Percentiles rank a stretch among this genome's conserved stretches.
Evolutionary conservation across 2,797 vertebrate genomes (phyloP).

Genomic region (Myotis myotis): DNA sequence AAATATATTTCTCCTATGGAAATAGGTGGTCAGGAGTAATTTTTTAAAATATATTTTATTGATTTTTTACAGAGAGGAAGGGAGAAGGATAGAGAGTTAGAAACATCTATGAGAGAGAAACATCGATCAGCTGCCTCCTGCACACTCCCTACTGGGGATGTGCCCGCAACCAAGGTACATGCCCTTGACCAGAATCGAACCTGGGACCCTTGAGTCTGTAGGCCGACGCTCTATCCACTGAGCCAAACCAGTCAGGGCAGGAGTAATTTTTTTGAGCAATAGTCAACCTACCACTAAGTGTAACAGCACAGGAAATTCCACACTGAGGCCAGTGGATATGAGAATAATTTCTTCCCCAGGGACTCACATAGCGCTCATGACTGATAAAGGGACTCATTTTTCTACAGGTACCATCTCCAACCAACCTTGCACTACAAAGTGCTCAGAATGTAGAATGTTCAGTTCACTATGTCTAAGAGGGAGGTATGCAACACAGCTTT

Average conservation of each 20-base stretch:
- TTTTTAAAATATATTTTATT: no score
- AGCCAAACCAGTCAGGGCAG: no score
- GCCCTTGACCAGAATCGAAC: no score
- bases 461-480: not conserved
- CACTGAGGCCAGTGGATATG: not conserved
- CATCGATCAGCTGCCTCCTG: no score
- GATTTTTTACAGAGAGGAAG: no score
- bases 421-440: not conserved
- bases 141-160: no score
- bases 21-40: not conserved
- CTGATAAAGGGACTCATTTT: not conserved
- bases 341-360: conserved; percentile 3
- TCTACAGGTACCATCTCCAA: not conserved
- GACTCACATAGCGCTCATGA: not conserved
- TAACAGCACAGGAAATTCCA: not conserved
- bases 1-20: not conserved
- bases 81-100: no score
- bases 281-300: not conserved
- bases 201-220: no score
- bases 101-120: no score
- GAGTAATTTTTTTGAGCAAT: conserved; percentile 1
- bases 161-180: no score
- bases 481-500: conserved; percentile 34
- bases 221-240: no score
- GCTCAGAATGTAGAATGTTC: not conserved